Evolutionary conservation across 2,888 invertebrate species (phyloP).

Genomic region (Harpalus rufipes): DNA sequence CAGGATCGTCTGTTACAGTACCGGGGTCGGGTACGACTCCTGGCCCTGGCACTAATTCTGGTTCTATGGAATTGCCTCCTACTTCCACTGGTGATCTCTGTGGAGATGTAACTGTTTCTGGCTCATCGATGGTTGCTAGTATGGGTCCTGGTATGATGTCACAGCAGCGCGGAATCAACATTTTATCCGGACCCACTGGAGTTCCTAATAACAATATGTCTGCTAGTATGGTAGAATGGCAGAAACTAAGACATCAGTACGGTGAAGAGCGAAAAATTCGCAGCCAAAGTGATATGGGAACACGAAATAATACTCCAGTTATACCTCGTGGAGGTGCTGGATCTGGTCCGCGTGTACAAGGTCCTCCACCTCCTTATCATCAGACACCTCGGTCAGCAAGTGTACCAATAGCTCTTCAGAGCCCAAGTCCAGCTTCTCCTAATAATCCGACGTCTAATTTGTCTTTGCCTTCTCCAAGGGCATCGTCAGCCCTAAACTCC

Average conservation of each 20-base stretch:
- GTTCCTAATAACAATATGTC: conserved; percentile 44
- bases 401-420: conserved; percentile 86
- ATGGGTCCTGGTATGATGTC: conserved; percentile 69
- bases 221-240: conserved; percentile 87
- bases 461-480: conserved; percentile 86
- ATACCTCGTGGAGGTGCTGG: conserved; percentile 73
- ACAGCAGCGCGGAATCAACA: conserved; percentile 74
- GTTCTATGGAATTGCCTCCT: conserved; percentile 67
- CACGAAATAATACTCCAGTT: conserved; percentile 74
- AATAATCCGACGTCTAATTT: conserved; percentile 85
- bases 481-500: conserved; percentile 84
- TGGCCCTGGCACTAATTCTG: conserved; percentile 66
- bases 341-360: conserved; percentile 80
- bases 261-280: conserved; percentile 85
- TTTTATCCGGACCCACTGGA: conserved; percentile 73
- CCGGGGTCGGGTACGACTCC: conserved; percentile 16
- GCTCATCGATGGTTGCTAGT: conserved; percentile 50
- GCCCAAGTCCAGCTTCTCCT: conserved; percentile 86
- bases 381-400: conserved; percentile 86
- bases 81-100: conserved; percentile 59
- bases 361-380: conserved; percentile 89
- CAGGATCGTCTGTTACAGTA: conserved; percentile 26
- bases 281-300: conserved; percentile 67
- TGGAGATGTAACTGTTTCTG: conserved; percentile 51
- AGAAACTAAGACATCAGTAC: conserved; percentile 92